Evolutionary conservation across 2,888 invertebrate species (phyloP), one percentile per base, ranked within the genome.

Genomic region (Conchocele bisecta): DNA sequence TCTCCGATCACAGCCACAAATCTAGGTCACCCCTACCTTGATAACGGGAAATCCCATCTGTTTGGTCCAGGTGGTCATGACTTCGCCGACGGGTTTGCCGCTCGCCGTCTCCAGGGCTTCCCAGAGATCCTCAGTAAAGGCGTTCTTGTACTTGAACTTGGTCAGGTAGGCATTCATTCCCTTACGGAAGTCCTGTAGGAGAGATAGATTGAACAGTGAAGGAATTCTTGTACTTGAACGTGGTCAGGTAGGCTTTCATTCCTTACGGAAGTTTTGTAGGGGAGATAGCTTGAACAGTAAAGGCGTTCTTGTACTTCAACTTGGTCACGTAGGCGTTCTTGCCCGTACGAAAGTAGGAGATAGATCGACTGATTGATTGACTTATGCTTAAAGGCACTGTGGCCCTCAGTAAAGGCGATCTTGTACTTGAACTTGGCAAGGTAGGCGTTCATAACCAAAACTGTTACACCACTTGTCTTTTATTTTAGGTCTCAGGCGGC

Each of bases 61-160:
- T 89, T 96, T 96, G 0, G 98, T 98, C 99, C 99, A 99, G 22
- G 96, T 96, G 7, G 96, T 95, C 98, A 99, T 99, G 9, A 99
- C 95, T 50, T 94, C 94, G 0, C 94, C 95, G 0, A 99, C 96
- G 3, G 97, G 97, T 90, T 98, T 97, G 22, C 95, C 94, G 81
- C 97, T 97, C 1, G 96, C 96, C 88, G 96, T 95, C 85, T 95
- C 96, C 75, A 99, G 92, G 0, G 97, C 95, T 0, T 94, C 93
- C 98, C 98, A 99, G 83, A 99, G 93, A 91, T 99, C 97, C 90
- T 96, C 96, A 0, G 98, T 98, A 85, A 95, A 94, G 1, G 98
- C 96, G 90, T 98, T 99, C 85, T 94, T 94, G 91, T 97, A 98
- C 92, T 95, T 92, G 92, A 97, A 96, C 71, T 95, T 94, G 1